A percentile compares a stretch with the other conserved stretches of the same genome.
phyloP scores from a whole-genome alignment of 2,797 vertebrate species.

The Sebastes minor region DNA sequence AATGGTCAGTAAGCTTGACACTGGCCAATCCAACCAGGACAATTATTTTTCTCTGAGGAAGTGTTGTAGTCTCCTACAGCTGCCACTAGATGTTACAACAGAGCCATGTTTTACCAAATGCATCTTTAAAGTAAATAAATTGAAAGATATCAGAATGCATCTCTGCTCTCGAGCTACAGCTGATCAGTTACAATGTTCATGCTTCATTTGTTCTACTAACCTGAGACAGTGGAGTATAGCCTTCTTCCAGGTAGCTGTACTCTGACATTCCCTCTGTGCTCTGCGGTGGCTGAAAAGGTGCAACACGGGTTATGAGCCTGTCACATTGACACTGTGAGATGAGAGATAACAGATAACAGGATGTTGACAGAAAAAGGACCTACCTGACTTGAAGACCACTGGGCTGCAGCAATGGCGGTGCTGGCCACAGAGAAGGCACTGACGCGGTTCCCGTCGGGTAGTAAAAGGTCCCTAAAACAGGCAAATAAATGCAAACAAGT shows the following conservation, averaged over 20 bases:
- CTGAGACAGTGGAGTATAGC: constrained; percentile 89
- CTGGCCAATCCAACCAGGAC: neutral
- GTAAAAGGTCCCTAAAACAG: constrained; percentile 89
- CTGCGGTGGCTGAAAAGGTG: constrained; percentile 84
- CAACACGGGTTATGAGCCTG: neutral
- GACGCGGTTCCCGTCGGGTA: constrained; percentile 95
- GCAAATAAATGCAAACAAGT: neutral
- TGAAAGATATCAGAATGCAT: neutral
- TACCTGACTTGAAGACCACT: constrained; percentile 99
- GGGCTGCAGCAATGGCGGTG: constrained; percentile 97
- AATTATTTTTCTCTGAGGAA: neutral
- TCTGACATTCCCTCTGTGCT: constrained; percentile 90
- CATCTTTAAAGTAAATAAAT: neutral
- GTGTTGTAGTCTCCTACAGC: neutral
- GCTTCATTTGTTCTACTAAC: constrained; percentile 70
- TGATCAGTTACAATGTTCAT: neutral
- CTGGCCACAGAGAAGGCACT: constrained; percentile 98
- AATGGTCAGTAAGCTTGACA: neutral
- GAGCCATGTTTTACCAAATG: neutral
- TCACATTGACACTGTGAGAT: neutral
- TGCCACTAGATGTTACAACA: constrained; percentile 18
- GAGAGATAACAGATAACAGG: neutral
- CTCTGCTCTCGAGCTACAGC: neutral
- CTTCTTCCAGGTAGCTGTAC: constrained; percentile 93
- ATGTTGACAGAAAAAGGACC: neutral